These are phyloP conservation scores for Odontamblyopus lacepedii DNA, from an alignment of 2,797 vertebrate genomes.

Conservation along the genomic window DNA sequence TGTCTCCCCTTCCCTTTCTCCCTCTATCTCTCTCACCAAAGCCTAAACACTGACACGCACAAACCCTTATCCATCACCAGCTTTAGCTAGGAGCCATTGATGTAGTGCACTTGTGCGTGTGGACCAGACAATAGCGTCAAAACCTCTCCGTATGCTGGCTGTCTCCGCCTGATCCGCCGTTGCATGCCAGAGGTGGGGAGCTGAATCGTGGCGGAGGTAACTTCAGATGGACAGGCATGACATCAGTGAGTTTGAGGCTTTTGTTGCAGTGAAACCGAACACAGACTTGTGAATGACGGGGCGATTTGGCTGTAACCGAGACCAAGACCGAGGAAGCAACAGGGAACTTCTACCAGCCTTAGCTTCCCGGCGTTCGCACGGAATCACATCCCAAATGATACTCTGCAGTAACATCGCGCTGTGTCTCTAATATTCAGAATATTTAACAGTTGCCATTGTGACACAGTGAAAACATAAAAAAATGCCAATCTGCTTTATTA, in stretches of 20 bases:
- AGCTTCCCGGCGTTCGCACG: constrained; percentile 66
- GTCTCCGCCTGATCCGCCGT: constrained; percentile 62
- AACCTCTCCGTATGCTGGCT: constrained; percentile 39
- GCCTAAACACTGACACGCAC: constrained; percentile 31
- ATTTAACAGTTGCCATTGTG: too few species aligned
- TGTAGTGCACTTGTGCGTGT: constrained; percentile 58
- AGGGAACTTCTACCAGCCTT: constrained; percentile 63
- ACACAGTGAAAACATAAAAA: too few species aligned
- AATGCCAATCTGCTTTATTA: too few species aligned
- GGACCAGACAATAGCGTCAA: constrained; percentile 50
- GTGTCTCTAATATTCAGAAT: too few species aligned
- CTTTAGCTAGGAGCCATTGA: constrained; percentile 34
- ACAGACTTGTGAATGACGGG: constrained; percentile 63
- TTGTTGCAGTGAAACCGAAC: constrained; percentile 71
- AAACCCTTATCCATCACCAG: constrained; percentile 52
- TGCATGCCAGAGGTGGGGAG: constrained; percentile 87
- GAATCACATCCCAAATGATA: constrained; percentile 37
- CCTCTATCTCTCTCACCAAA: constrained; percentile 29
- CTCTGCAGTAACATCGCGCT: too few species aligned
- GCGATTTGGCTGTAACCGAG: constrained; percentile 68
- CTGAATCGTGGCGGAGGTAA: constrained; percentile 85
- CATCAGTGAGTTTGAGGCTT: constrained; percentile 65
- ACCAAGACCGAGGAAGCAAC: constrained; percentile 54
- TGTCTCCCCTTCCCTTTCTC: constrained; percentile 1
- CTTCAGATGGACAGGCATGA: constrained; percentile 60